Evolutionary conservation across 2,888 invertebrate genomes (phyloP).

Genomic region (Catocala nupta): DNA sequence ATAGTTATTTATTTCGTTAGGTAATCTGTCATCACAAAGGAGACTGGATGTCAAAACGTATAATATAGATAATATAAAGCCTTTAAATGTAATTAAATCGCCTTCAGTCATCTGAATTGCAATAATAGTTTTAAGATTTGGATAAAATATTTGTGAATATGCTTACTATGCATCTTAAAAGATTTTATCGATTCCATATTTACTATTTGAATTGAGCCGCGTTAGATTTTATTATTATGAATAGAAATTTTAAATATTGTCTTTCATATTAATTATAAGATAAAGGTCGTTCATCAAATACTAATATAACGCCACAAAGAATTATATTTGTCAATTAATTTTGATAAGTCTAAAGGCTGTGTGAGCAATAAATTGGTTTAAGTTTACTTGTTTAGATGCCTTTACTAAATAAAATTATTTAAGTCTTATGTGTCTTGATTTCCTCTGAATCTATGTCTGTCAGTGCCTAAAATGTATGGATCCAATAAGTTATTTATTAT

Average conservation of each 20-base stretch:
- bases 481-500: neutral
- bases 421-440: slow-evolving; percentile 25
- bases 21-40: too few species aligned
- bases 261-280: neutral
- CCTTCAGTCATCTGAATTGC: slow-evolving; percentile 3
- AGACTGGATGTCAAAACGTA: too few species aligned
- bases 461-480: slow-evolving; percentile 8
- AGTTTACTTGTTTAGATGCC: slow-evolving; percentile 51
- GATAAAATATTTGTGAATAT: slow-evolving; percentile 1
- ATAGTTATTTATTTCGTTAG: too few species aligned
- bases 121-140: slow-evolving; percentile 12
- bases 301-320: neutral
- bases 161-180: slow-evolving; percentile 3
- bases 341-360: slow-evolving; percentile 67
- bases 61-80: too few species aligned
- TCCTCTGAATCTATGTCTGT: slow-evolving; percentile 19
- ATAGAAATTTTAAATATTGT: neutral
- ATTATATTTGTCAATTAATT: slow-evolving; percentile 65
- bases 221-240: neutral
- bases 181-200: slow-evolving; percentile 7
- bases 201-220: slow-evolving; percentile 1
- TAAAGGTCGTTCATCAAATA: slow-evolving; percentile 11
- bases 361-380: slow-evolving; percentile 69
- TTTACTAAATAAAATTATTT: slow-evolving; percentile 45
- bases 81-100: neutral